phyloP scores from a whole-genome alignment of 1,140 invertebrate genomes.

The Chironomus striatipennis region DNA sequence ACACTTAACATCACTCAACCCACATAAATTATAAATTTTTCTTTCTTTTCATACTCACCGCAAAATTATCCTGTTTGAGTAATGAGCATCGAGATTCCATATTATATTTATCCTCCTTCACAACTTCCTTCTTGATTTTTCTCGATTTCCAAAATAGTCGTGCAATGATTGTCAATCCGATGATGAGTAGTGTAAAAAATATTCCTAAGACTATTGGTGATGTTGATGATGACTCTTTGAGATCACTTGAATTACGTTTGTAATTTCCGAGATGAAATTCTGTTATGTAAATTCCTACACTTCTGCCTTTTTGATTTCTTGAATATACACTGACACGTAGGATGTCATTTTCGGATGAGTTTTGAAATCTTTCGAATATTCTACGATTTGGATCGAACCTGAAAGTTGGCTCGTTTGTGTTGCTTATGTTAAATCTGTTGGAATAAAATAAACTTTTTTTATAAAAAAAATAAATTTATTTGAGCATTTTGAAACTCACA shows the following conservation, averaged over 20 bases:
- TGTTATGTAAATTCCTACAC: neutral
- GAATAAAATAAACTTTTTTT: too few relatives aligned
- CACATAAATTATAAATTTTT: too few relatives aligned
- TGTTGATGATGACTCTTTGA: neutral
- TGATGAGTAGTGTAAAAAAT: neutral
- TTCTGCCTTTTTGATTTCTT: slow-evolving; percentile 1
- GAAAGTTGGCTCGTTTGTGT: neutral
- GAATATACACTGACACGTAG: neutral
- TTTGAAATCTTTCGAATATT: neutral
- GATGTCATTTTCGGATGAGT: slow-evolving; percentile 16
- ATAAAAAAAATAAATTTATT: too few relatives aligned
- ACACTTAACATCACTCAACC: too few relatives aligned
- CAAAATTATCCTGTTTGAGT: slow-evolving; percentile 17
- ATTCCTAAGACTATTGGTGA: neutral
- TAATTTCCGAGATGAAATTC: slow-evolving; percentile 17
- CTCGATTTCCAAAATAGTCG: slow-evolving; percentile 15
- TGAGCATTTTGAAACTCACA: neutral
- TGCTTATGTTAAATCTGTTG: neutral
- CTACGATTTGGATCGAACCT: neutral
- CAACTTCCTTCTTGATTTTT: slow-evolving; percentile 15
- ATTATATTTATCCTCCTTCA: neutral
- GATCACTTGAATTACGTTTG: neutral
- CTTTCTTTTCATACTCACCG: neutral
- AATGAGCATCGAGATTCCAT: slow-evolving; percentile 11
- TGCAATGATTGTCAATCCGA: neutral